phyloP scores from a whole-genome alignment of 2,797 vertebrate species.

The Onychomys leucogaster region DNA sequence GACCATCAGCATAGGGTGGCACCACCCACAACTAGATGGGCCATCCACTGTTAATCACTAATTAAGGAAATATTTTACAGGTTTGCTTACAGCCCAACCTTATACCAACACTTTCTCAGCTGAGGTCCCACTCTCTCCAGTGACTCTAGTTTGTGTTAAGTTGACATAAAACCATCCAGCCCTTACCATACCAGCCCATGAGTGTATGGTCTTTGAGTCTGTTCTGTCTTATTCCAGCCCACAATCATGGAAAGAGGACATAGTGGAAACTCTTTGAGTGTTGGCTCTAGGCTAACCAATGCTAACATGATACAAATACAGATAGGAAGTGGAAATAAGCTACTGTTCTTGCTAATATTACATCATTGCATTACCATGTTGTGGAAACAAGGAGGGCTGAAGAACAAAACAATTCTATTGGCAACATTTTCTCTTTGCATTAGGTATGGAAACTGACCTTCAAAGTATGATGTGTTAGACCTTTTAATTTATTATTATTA shows the following conservation, averaged over 20 bases:
- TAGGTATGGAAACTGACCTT: background rate
- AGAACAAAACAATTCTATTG: background rate
- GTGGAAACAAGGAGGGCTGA: background rate
- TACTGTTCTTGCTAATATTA: background rate
- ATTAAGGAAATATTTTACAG: background rate
- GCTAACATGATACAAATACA: background rate
- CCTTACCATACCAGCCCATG: fast-evolving
- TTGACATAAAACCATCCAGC: background rate
- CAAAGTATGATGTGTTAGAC: background rate
- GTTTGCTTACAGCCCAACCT: background rate
- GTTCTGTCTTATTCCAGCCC: background rate
- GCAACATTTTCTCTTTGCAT: background rate
- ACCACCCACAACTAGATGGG: no score
- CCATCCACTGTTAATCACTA: background rate
- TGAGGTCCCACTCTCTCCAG: background rate
- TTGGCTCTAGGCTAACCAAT: background rate
- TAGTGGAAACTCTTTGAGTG: fast-evolving
- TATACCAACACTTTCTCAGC: background rate
- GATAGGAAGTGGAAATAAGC: background rate
- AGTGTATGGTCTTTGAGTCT: background rate
- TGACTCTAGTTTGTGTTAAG: background rate
- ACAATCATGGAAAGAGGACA: background rate
- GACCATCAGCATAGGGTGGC: background rate
- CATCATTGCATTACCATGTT: background rate
- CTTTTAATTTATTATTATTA: no score